phyloP scores from a whole-genome alignment of 2,113 vertebrate genomes.

The Anguilla japonica region DNA sequence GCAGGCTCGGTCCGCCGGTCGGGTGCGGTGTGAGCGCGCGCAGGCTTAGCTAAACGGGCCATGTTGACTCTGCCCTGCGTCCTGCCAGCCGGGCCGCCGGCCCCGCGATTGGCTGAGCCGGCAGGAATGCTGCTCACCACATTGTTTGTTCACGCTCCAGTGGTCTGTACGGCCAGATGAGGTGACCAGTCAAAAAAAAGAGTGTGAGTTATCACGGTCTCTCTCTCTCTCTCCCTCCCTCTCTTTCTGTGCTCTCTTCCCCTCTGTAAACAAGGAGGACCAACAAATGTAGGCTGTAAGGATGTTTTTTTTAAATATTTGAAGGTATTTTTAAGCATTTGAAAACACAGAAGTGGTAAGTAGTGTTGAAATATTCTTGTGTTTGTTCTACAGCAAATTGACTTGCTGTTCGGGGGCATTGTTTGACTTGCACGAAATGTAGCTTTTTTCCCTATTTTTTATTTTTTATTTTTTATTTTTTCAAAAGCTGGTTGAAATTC shows the following conservation, averaged over 20 bases:
- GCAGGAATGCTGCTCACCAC: neutral
- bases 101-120: neutral
- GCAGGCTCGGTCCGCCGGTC: slow-evolving; percentile 5
- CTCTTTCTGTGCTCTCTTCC: neutral
- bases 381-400: slow-evolving; percentile 17
- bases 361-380: slow-evolving; percentile 35
- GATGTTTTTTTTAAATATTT: neutral
- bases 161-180: slow-evolving; percentile 7
- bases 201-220: slow-evolving; percentile 3
- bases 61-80: neutral
- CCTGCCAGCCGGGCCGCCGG: slow-evolving; percentile 8
- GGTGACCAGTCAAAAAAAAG: slow-evolving; percentile 10
- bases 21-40: slow-evolving; percentile 13
- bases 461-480: neutral
- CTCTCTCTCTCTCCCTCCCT: neutral
- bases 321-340: neutral
- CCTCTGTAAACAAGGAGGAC: neutral
- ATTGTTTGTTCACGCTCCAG: neutral
- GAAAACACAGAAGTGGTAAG: neutral
- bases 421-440: slow-evolving; percentile 20
- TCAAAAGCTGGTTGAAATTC: slow-evolving; percentile 14
- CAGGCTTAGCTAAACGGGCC: slow-evolving; percentile 11
- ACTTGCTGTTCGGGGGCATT: slow-evolving; percentile 32
- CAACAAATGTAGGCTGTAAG: neutral
- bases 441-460: neutral